Percentiles rank a stretch among this genome's conserved stretches.
Conservation (phyloP, 2,888 invertebrate genomes). For the Calephelis perditalis region DNA sequence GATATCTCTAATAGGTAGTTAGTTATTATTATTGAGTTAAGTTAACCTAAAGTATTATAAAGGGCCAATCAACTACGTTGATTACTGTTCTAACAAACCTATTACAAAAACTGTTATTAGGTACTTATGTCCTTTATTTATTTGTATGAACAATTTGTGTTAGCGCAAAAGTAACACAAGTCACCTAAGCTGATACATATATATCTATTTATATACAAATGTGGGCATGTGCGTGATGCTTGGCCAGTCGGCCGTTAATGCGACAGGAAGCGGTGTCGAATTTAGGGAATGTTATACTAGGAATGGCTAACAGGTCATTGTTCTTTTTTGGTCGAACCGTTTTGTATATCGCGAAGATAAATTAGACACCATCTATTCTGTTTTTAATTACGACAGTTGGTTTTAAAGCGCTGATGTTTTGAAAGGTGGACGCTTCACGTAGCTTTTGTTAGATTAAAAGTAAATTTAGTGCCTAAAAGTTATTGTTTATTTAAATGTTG, state of each 20-base stretch:
- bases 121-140: no score
- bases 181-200: background rate
- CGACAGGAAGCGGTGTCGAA: conserved; percentile 70
- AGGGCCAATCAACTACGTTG: no score
- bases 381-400: conserved; percentile 41
- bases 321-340: conserved; percentile 58
- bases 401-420: conserved; percentile 25
- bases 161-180: background rate
- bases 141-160: background rate
- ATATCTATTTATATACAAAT: conserved; percentile 16
- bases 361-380: conserved; percentile 48
- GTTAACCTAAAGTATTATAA: no score
- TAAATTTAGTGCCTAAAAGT: no score
- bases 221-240: conserved; percentile 46
- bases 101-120: no score
- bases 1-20: no score
- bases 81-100: no score
- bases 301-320: conserved; percentile 71
- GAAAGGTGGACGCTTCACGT: conserved; percentile 5
- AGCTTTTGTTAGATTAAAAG: no score
- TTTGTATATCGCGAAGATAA: conserved; percentile 57
- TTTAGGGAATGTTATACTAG: conserved; percentile 68
- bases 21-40: no score
- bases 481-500: no score
- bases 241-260: conserved; percentile 49